A percentile compares a stretch with the other conserved stretches of the same genome.
Conservation (phyloP, 1,140 invertebrate species). For the Dendroctonus valens region DNA sequence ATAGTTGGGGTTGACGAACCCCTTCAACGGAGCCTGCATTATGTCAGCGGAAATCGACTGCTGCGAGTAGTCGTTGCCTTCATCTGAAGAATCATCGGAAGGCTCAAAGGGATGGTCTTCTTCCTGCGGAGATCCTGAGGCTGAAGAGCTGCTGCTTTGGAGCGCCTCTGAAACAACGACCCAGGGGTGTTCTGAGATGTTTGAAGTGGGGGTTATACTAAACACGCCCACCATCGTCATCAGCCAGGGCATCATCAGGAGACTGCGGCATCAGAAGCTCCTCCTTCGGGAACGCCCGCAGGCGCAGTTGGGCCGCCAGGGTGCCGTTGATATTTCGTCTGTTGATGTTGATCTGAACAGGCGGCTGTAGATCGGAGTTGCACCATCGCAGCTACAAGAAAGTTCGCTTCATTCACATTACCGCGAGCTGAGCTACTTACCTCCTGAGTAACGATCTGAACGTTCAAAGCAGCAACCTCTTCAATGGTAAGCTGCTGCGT, state of each 20-base stretch:
- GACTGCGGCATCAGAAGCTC: conserved; percentile 42
- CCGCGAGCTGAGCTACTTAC: conserved; percentile 4
- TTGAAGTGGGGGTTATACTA: no score
- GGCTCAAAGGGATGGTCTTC: conserved; percentile 47
- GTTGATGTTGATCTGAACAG: conserved; percentile 39
- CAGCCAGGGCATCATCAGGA: conserved; percentile 49
- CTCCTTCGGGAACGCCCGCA: conserved; percentile 28
- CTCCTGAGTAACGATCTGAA: conserved; percentile 34
- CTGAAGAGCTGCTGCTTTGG: conserved; percentile 45
- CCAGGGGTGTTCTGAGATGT: neutral
- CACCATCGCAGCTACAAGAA: conserved; percentile 45
- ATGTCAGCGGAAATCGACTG: conserved; percentile 16
- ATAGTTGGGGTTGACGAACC: conserved; percentile 78
- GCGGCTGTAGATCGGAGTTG: conserved; percentile 35
- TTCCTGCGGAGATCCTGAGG: conserved; percentile 47
- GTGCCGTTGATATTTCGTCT: conserved; percentile 48
- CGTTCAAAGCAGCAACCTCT: conserved; percentile 27
- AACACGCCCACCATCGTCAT: conserved; percentile 45
- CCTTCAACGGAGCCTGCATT: conserved; percentile 51
- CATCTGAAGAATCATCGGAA: conserved; percentile 49
- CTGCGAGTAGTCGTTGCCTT: conserved; percentile 43
- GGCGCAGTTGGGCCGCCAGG: conserved; percentile 45
- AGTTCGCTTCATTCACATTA: neutral
- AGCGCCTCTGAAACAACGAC: conserved; percentile 40
- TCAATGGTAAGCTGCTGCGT: conserved; percentile 23